Evolutionary conservation across 2,113 vertebrate species (phyloP).

Genomic region (Pao palembangensis): DNA sequence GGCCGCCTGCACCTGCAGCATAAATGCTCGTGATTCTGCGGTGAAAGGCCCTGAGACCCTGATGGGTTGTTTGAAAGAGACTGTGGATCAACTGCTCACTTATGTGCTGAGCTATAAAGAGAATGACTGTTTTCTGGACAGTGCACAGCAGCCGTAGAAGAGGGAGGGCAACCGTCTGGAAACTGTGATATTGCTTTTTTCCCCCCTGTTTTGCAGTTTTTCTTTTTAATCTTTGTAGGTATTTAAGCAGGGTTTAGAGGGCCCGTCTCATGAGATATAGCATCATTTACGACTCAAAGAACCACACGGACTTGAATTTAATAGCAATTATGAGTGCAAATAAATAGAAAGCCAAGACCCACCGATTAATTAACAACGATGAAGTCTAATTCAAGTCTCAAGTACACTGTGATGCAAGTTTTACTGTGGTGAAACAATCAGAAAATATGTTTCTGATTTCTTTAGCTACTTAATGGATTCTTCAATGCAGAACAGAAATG

Average conservation of each 20-base stretch:
- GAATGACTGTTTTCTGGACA: slow-evolving; percentile 23
- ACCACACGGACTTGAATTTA: not conserved
- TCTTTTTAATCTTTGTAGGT: not conserved
- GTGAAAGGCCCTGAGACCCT: slow-evolving; percentile 23
- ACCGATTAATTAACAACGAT: no score
- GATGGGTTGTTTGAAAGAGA: slow-evolving; percentile 28
- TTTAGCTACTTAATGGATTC: no score
- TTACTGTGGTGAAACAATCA: no score
- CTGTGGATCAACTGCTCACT: slow-evolving; percentile 32
- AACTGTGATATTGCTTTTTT: slow-evolving; percentile 10
- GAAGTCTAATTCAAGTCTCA: no score
- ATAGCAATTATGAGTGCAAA: no score
- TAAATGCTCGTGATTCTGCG: slow-evolving; percentile 19
- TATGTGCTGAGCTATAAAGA: slow-evolving; percentile 15
- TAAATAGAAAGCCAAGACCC: no score
- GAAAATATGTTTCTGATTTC: no score
- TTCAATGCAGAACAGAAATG: no score
- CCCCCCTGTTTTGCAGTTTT: not conserved
- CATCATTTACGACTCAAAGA: not conserved
- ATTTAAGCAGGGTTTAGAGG: not conserved
- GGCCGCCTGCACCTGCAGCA: slow-evolving; percentile 24
- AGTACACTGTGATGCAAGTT: no score
- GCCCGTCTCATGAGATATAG: not conserved
- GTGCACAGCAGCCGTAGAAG: slow-evolving; percentile 4
- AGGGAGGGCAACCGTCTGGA: slow-evolving; percentile 4